Percentiles rank a stretch among this genome's conserved stretches.
Conservation (phyloP, 1,140 invertebrate genomes). For the Drosophila rhopaloa region DNA sequence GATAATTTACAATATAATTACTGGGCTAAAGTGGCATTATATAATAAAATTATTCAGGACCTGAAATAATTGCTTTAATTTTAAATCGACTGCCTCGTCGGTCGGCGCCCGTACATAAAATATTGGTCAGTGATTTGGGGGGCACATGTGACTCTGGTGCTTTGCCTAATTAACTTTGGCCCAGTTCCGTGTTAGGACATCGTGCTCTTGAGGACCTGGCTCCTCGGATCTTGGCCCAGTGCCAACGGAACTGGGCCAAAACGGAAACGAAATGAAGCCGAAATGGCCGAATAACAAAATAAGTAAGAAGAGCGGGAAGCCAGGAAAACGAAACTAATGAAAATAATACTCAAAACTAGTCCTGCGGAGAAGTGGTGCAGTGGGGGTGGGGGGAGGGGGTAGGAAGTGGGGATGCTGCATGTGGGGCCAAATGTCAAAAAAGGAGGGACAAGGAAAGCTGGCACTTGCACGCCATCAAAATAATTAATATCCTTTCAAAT, state of each 20-base stretch:
- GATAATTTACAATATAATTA: no score
- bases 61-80: neutral
- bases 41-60: neutral
- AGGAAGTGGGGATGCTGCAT: slow-evolving; percentile 57
- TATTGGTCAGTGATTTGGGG: slow-evolving; percentile 14
- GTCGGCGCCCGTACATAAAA: neutral
- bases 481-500: slow-evolving; percentile 80
- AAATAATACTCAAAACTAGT: slow-evolving; percentile 41
- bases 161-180: slow-evolving; percentile 38
- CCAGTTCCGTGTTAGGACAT: slow-evolving; percentile 23
- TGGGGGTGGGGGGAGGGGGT: neutral
- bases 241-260: slow-evolving; percentile 27
- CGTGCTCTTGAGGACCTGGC: slow-evolving; percentile 2
- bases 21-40: neutral
- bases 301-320: slow-evolving; percentile 39
- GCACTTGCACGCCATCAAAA: slow-evolving; percentile 62
- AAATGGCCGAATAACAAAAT: slow-evolving; percentile 37
- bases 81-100: no score
- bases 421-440: slow-evolving; percentile 25
- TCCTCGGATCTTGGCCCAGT: slow-evolving; percentile 13
- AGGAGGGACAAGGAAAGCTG: slow-evolving; percentile 18
- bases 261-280: slow-evolving; percentile 29
- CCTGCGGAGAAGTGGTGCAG: neutral
- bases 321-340: slow-evolving; percentile 43
- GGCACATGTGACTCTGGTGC: slow-evolving; percentile 14